Evolutionary conservation across 2,113 vertebrate genomes (phyloP), one percentile per base, ranked within the genome.

Genomic region (Nycticorax nycticorax): DNA sequence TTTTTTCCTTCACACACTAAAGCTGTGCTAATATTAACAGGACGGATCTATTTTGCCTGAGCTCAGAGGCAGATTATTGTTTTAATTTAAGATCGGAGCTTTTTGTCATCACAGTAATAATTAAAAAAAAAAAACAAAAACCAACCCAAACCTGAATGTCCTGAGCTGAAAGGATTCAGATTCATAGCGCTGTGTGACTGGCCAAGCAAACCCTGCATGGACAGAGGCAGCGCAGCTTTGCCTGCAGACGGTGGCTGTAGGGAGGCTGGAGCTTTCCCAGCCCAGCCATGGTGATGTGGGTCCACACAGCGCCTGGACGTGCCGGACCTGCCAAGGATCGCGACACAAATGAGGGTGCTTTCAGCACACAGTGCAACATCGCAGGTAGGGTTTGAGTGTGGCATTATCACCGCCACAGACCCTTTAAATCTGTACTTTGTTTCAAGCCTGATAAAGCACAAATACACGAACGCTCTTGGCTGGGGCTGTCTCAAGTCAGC

Each of bases 151-250:
- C 9, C 43, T 18, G 45, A 60, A 60, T 11, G 64, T 37, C 16
- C 20, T 15, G 24, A 77, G 48, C 56, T 43, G 72, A 63, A 80
- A 48, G 56, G 64, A 35, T 30, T 67, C 27, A 13, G 39, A 12
- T 15, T 35, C 5, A 5, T 21, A 5, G 15, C 3, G 9, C 67
- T 23, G 43, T 4, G 55, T 3, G n/a, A 37, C 12, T 5, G 43
- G 43, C 32, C 0, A 6, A 35, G 35, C 15, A 19, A 72, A 17
- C 32, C 37, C 47, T 8, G 20, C 24, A 0, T 0, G 37, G 81
- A 41, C 19, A 8, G 7, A 21, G 28, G 43, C 53, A 26, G 64
- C 12, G 24, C 77, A 57, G 53, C 57, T 77, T 30, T 62, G 52
- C 28, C 53, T 50, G 66, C 35, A 1, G 28, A 15, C 14, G 6